phyloP scores from a whole-genome alignment of 2,888 invertebrate genomes.

The Ctena decussata region DNA sequence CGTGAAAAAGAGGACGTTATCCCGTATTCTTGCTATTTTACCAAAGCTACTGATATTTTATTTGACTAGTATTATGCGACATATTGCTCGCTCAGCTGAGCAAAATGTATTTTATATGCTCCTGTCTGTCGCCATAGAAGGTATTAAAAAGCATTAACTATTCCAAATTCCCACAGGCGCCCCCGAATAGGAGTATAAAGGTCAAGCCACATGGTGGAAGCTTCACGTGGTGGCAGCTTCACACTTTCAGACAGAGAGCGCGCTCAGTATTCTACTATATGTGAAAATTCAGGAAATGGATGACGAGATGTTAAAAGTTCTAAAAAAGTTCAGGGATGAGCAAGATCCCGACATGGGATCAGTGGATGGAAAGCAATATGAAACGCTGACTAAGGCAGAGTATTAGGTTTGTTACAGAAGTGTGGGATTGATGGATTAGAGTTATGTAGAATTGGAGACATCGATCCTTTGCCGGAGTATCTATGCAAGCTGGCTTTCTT shows the following conservation, averaged over 20 bases:
- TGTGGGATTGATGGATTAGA: not conserved
- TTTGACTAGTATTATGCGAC: too few species aligned
- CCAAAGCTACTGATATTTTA: too few species aligned
- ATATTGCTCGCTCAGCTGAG: too few species aligned
- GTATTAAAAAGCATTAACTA: too few species aligned
- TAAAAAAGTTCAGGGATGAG: not conserved
- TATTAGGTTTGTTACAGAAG: not conserved
- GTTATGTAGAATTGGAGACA: not conserved
- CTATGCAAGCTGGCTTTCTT: not conserved
- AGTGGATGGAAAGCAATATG: not conserved
- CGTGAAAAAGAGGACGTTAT: too few species aligned
- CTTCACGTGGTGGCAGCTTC: too few species aligned
- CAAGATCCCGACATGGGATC: not conserved
- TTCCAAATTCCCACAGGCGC: not conserved
- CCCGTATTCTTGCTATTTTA: too few species aligned
- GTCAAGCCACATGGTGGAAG: not conserved
- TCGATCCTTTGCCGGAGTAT: not conserved
- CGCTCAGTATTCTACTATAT: not conserved
- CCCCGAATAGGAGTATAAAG: not conserved
- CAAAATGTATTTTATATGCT: too few species aligned
- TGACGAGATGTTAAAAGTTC: not conserved
- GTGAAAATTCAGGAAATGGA: not conserved
- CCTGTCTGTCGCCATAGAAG: too few species aligned
- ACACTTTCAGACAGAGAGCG: slow-evolving; percentile 1
- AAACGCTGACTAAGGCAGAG: not conserved